Evolutionary conservation across 2,797 vertebrate species (phyloP).

Genomic region (Numenius phaeopus): DNA sequence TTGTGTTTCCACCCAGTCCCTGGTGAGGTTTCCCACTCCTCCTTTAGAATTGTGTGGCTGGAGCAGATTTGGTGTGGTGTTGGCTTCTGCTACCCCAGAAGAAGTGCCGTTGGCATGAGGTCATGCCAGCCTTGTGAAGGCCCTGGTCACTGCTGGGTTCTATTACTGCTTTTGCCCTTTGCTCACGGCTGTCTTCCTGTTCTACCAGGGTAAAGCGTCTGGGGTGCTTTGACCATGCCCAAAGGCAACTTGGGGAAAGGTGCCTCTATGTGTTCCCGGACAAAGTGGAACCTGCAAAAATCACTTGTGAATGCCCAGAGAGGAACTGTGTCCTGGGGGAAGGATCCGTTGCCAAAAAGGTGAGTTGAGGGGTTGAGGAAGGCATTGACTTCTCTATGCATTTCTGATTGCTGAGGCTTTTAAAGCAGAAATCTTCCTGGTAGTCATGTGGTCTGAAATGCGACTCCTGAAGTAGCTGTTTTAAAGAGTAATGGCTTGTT

Average conservation of each 20-base stretch:
- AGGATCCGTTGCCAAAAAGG: conserved; percentile 92
- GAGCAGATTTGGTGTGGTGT: background rate
- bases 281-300: conserved; percentile 92
- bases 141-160: background rate
- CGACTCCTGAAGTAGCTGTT: background rate
- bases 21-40: background rate
- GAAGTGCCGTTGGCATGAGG: background rate
- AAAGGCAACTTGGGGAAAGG: conserved; percentile 94
- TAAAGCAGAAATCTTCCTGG: conserved; percentile 8
- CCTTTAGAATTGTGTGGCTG: background rate
- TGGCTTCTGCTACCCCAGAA: background rate
- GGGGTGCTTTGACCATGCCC: conserved; percentile 96
- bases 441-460: conserved; percentile 23
- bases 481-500: background rate
- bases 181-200: background rate
- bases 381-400: background rate
- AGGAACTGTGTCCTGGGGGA: conserved; percentile 90
- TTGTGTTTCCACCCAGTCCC: background rate
- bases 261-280: conserved; percentile 95
- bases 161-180: background rate
- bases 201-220: conserved; percentile 90
- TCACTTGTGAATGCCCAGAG: conserved; percentile 94
- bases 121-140: background rate
- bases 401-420: conserved; percentile 6
- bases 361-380: conserved; percentile 55